Percentiles rank a stretch among this genome's conserved stretches.
Evolutionary conservation across 2,113 vertebrate species (phyloP).

Genomic region (Bettongia penicillata): DNA sequence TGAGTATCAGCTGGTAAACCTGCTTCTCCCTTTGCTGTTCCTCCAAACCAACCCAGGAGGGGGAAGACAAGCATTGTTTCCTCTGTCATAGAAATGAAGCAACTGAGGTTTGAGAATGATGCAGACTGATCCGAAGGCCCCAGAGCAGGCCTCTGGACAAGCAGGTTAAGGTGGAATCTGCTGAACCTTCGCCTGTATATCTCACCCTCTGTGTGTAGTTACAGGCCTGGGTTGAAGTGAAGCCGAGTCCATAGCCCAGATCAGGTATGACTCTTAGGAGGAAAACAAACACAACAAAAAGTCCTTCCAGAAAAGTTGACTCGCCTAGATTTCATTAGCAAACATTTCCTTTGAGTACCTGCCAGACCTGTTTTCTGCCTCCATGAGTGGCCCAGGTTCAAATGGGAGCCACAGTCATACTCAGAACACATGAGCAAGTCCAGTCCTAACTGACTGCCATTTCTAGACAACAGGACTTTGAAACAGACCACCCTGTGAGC

Average conservation of each 20-base stretch:
- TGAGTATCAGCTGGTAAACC: background rate
- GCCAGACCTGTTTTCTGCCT: background rate
- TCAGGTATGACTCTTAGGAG: background rate
- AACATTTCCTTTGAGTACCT: background rate
- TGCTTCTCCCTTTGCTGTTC: background rate
- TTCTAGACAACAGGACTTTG: background rate
- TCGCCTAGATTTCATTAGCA: background rate
- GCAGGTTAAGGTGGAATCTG: background rate
- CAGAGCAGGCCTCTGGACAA: background rate
- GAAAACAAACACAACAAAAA: background rate
- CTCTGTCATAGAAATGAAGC: background rate
- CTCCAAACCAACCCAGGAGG: background rate
- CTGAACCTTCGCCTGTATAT: background rate
- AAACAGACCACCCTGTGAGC: background rate
- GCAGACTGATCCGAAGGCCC: background rate
- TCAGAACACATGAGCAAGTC: background rate
- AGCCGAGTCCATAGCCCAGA: background rate
- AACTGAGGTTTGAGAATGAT: background rate
- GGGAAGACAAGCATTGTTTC: background rate
- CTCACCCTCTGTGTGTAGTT: background rate
- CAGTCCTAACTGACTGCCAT: background rate
- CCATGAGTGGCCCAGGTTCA: background rate
- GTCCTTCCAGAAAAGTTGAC: background rate
- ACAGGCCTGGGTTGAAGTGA: too few species aligned
- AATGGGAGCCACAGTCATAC: background rate